Evolutionary conservation across 2,888 invertebrate species (phyloP).

Genomic region (Sinotaia quadrata): DNA sequence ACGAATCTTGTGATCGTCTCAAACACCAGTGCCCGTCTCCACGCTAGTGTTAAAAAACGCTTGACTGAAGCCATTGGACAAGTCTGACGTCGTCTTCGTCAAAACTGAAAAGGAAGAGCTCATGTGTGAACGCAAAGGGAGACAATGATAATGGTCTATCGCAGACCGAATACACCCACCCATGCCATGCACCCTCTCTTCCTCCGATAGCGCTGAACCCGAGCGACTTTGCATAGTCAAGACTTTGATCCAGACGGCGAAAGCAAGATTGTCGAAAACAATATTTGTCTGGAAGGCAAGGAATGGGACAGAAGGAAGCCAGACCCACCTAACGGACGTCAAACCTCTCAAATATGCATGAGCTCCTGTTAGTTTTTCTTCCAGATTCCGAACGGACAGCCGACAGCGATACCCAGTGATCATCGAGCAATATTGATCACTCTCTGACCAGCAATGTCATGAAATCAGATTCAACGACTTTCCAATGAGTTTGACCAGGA

Average conservation of each 20-base stretch:
- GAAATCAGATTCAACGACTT: conserved; percentile 10
- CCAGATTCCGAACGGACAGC: not conserved
- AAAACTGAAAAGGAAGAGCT: too few species aligned
- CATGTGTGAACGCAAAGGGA: too few species aligned
- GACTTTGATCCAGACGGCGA: not conserved
- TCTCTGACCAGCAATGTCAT: not conserved
- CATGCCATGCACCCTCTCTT: not conserved
- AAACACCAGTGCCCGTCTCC: too few species aligned
- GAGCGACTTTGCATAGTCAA: not conserved
- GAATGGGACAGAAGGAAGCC: not conserved
- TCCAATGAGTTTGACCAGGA: not conserved
- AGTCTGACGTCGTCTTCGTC: too few species aligned
- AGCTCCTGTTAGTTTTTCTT: not conserved
- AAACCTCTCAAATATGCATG: conserved; percentile 11
- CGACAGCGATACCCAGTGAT: not conserved
- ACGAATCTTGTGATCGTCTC: too few species aligned
- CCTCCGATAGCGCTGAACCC: not conserved
- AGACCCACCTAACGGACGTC: not conserved
- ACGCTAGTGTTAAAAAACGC: too few species aligned
- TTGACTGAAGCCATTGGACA: too few species aligned
- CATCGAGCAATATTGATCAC: not conserved
- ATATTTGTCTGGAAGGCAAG: conserved; percentile 6
- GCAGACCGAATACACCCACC: too few species aligned
- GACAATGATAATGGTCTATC: too few species aligned
- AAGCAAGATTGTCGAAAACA: not conserved